Base-by-base conservation (phyloP, 2,888 invertebrate genomes). In the Bombylius major region DNA sequence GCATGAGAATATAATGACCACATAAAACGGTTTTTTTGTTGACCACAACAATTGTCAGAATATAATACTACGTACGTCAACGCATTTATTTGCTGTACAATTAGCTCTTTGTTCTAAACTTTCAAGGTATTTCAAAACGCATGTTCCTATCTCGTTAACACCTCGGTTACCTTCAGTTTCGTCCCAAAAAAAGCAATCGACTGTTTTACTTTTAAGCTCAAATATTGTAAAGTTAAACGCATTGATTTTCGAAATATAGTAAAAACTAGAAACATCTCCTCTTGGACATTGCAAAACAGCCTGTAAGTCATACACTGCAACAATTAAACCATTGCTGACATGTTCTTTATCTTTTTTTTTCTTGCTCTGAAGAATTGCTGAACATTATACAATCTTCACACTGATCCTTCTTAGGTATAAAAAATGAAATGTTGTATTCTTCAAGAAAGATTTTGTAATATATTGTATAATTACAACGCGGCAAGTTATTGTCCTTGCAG, bases 181-280 rank as follows among this genome's bases (percentile, higher is more conserved):
- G 55, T 70, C 65, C 69, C 70, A 70, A 44, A 70, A 61, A 61
- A 63, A 68, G 59, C 66, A 58, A 46, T 66, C 63, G 32, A 60
- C 61, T 50, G 47, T 36, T 42, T 60, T 59, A 33, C 51, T 62
- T 58, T 65, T 55, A 7, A 69, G 50, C 50, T 69, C 57, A 55
- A 62, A 65, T 54, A 68, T 61, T 45, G 67, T 67, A 31, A 67
- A 60, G 59, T 69, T 67, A 31, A 64, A 58, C 13, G 63, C 62
- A 57, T 66, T 65, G 14, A 66, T 53, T 62, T 69, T 68, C 1
- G 61, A 65, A 48, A 63, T 65, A 49, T 67, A 67, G 56, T 68
- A 68, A 54, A 69, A 66, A 46, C 57, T 59, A 6, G 65, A 66
- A 11, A 61, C 57, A 12, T 67, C 64, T 36, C 66, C 66, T 60